These are phyloP conservation scores for Lithobates sylvaticus DNA, from an alignment of 2,797 vertebrate genomes.

Conservation along the genomic window DNA sequence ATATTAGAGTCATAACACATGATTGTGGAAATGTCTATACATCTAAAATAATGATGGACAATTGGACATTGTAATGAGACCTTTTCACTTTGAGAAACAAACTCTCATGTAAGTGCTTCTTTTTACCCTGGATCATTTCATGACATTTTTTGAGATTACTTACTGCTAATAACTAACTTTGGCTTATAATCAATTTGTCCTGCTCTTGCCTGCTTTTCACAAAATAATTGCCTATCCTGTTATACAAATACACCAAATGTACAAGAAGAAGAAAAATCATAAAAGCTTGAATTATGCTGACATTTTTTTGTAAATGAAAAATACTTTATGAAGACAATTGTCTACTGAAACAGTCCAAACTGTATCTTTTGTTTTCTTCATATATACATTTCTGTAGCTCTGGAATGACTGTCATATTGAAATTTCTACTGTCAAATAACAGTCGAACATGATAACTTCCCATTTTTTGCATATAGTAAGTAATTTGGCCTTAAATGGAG, in stretches of 20 bases:
- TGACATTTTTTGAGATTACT: slow-evolving; percentile 27
- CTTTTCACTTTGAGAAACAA: slow-evolving; percentile 30
- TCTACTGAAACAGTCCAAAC: background rate
- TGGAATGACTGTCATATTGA: background rate
- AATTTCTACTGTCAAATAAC: background rate
- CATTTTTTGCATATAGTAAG: too few species aligned
- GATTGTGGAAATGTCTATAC: background rate
- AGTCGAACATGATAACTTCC: too few species aligned
- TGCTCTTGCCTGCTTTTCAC: slow-evolving; percentile 37
- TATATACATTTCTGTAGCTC: background rate
- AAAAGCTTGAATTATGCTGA: slow-evolving; percentile 44
- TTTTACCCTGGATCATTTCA: background rate
- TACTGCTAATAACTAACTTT: slow-evolving; percentile 46
- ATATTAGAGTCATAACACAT: slow-evolving; percentile 5
- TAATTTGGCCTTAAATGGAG: too few species aligned
- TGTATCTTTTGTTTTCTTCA: background rate
- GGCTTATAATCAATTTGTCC: slow-evolving; percentile 51
- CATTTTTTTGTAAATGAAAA: background rate
- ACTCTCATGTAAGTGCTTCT: slow-evolving; percentile 26
- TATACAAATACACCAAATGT: slow-evolving; percentile 44
- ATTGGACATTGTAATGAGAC: slow-evolving; percentile 3
- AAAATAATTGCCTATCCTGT: slow-evolving; percentile 47
- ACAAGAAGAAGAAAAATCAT: slow-evolving; percentile 11
- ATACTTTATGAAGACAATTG: background rate
- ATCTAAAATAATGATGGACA: slow-evolving; percentile 40